A percentile compares a stretch with the other conserved stretches of the same genome.
Conservation (phyloP, 2,888 invertebrate species). For the Lepidochrysops patricia region DNA sequence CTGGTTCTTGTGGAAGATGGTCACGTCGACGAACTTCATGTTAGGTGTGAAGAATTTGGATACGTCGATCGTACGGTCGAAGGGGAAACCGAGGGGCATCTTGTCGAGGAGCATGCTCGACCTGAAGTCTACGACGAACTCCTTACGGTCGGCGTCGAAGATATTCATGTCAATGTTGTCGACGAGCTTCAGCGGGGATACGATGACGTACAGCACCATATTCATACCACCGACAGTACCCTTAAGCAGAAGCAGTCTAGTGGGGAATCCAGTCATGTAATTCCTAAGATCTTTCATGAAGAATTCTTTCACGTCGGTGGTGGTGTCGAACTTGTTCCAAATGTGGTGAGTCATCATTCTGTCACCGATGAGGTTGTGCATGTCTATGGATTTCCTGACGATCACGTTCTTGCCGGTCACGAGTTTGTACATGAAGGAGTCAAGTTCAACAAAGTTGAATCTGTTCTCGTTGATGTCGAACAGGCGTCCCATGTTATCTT, state of each 20-base stretch:
- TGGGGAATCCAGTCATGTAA: slow-evolving; percentile 79
- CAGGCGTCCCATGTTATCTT: slow-evolving; percentile 71
- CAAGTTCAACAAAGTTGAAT: slow-evolving; percentile 78
- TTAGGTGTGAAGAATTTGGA: slow-evolving; percentile 78
- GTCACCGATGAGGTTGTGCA: slow-evolving; percentile 79
- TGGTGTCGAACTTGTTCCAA: slow-evolving; percentile 75
- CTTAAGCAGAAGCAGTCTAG: slow-evolving; percentile 80
- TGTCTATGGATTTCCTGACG: slow-evolving; percentile 76
- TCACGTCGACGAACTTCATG: slow-evolving; percentile 78
- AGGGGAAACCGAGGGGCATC: slow-evolving; percentile 81
- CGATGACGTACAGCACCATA: slow-evolving; percentile 77
- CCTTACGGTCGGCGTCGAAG: slow-evolving; percentile 61
- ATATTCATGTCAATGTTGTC: slow-evolving; percentile 49
- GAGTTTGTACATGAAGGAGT: slow-evolving; percentile 76
- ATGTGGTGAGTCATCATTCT: slow-evolving; percentile 77
- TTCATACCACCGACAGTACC: slow-evolving; percentile 80
- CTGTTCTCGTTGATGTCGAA: slow-evolving; percentile 75
- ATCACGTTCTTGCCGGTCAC: slow-evolving; percentile 78
- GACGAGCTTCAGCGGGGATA: slow-evolving; percentile 68
- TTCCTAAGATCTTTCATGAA: slow-evolving; percentile 50
- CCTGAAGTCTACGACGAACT: slow-evolving; percentile 52
- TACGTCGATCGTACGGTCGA: slow-evolving; percentile 78
- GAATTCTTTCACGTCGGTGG: slow-evolving; percentile 51
- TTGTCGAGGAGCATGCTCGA: slow-evolving; percentile 72
- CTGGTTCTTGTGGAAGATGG: slow-evolving; percentile 77